A percentile compares a stretch with the other conserved stretches of the same genome.
Conservation (phyloP, 92 coral and sea anemone species). For the Metridium senile region DNA sequence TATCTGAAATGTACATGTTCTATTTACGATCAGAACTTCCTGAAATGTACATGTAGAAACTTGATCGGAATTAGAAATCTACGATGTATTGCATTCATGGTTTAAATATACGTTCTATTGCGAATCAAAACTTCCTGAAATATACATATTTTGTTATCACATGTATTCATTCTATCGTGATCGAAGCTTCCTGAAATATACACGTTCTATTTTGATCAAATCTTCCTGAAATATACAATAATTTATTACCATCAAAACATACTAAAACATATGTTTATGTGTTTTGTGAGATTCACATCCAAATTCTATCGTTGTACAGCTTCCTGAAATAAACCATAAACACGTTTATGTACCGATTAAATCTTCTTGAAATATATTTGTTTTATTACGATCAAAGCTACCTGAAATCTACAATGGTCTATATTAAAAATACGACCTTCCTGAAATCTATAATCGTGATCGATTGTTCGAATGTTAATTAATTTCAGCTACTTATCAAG, state of each 20-base stretch:
- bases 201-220: background rate
- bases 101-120: background rate
- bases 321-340: no score
- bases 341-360: no score
- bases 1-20: conserved; percentile 10
- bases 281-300: background rate
- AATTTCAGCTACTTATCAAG: background rate
- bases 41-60: background rate
- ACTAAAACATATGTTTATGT: background rate
- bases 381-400: background rate
- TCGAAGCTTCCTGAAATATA: background rate
- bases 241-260: background rate
- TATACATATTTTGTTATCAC: no score
- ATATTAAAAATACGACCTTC: background rate
- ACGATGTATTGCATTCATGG: background rate
- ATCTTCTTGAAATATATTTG: no score
- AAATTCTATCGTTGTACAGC: no score
- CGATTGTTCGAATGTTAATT: background rate
- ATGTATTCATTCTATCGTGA: background rate
- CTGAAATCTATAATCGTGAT: background rate
- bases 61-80: background rate
- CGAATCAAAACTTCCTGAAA: background rate
- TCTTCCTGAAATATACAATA: background rate
- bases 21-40: background rate
- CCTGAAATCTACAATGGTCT: background rate